Base-by-base conservation (phyloP, 2,888 invertebrate species). In the Netelia virgata region DNA sequence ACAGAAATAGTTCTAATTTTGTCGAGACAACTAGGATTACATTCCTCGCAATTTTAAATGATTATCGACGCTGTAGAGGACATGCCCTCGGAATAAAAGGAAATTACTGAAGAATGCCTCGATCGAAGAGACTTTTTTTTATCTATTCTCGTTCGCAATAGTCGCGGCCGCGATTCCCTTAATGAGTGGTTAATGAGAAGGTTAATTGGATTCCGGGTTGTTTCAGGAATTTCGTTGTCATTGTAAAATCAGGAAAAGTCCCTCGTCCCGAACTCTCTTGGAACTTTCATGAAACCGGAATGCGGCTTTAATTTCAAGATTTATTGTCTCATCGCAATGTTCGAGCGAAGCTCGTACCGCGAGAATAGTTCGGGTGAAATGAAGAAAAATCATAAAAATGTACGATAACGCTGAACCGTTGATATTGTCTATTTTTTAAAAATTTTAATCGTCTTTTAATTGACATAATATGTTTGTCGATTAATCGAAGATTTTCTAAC, bases 171-270 rank as follows among this genome's bases (percentile, higher is more conserved):
- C 18, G 36, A 76, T 69, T 18, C 41, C 64, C 61, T 69, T 82
- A 83, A 78, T 81, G 72, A 69, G 64, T 57, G 55, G 43, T 50
- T 83, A 81, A 78, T 70, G 59, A 70, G 66, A 87, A 66, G 80
- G 86, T 89, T 89, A 89, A 89, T 89, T 85, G 87, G 82, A 89
- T 88, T 88, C 70, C 74, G 16, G 57, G 2, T 28, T 28, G 82
- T 80, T 82, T 66, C 66, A 50, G 36, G 68, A 82, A 82, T 74
- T 57, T 23, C 75, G 20, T 11, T 70, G 63, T 23, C 41, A 43
- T 55, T 69, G 50, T 10, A 59, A 69, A 69, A 72, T 18, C 14
- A 55, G 1, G 64, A n/a, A 41, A 16, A 53, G 69, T 55, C 63
- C 61, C 61, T 73, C 41, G 16, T 8, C 11, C 14, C 18, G 18